These are phyloP conservation scores for Prolemur simus DNA, from an alignment of 2,113 vertebrate genomes.

Conservation along the genomic window DNA sequence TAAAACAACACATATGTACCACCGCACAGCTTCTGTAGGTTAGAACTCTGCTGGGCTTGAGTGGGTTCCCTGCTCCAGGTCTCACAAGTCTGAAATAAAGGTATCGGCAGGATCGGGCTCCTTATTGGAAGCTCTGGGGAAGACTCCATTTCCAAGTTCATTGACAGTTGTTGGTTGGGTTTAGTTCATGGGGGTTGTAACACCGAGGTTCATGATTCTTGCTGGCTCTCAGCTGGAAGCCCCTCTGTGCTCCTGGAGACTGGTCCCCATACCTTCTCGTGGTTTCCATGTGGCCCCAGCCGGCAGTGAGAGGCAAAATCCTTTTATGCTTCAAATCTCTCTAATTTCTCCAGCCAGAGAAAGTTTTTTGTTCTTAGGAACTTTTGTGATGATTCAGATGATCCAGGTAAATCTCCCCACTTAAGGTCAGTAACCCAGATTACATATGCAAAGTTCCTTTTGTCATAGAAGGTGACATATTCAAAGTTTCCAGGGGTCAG, in stretches of 20 bases:
- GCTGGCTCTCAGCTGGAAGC: too few relatives aligned
- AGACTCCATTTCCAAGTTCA: not conserved
- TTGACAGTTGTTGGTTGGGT: accelerated
- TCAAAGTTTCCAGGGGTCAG: not conserved
- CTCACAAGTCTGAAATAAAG: not conserved
- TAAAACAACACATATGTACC: not conserved
- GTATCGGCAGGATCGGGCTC: not conserved
- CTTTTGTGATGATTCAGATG: not conserved
- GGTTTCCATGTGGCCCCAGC: accelerated
- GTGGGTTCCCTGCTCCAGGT: not conserved
- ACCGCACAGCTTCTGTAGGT: not conserved
- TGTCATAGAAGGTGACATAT: not conserved
- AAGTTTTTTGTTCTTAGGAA: not conserved
- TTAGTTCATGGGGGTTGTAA: accelerated
- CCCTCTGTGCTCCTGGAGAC: not conserved
- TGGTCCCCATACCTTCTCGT: accelerated
- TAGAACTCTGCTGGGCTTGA: not conserved
- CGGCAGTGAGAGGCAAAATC: not conserved
- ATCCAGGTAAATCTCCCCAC: not conserved
- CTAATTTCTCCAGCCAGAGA: not conserved
- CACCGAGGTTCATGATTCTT: too few relatives aligned
- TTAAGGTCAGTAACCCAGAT: not conserved
- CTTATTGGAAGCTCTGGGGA: not conserved
- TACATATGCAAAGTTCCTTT: not conserved
- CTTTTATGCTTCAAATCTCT: not conserved